Evolutionary conservation across 2,888 invertebrate genomes (phyloP).

Genomic region (Zootermopsis nevadensis): DNA sequence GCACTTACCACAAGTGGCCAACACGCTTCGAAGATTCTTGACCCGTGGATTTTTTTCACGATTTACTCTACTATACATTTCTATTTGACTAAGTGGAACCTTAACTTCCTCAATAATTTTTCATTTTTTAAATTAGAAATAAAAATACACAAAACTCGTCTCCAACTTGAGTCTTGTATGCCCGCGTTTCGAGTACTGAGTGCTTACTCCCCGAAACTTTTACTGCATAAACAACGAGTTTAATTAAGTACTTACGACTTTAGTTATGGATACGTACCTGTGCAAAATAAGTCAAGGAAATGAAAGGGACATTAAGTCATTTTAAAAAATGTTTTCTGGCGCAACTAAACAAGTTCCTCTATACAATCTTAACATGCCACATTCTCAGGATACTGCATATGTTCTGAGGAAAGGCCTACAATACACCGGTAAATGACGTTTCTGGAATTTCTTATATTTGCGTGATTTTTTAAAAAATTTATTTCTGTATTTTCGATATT

Average conservation of each 20-base stretch:
- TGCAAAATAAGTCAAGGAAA: conserved; percentile 1
- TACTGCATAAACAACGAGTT: background rate
- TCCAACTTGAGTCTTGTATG: conserved; percentile 21
- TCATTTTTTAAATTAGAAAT: conserved; percentile 5
- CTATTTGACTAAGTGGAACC: conserved; percentile 14
- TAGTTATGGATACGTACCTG: background rate
- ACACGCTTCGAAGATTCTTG: conserved; percentile 46
- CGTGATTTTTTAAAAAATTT: too few relatives aligned
- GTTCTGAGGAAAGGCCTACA: too few relatives aligned
- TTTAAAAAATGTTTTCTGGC: too few relatives aligned
- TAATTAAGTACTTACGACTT: conserved; percentile 23
- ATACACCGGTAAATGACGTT: too few relatives aligned
- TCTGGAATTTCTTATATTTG: too few relatives aligned
- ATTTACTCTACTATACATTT: conserved; percentile 27
- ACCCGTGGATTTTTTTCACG: conserved; percentile 35
- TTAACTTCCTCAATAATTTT: conserved; percentile 25
- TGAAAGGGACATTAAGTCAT: background rate
- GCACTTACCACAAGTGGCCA: conserved; percentile 45
- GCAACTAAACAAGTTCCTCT: too few relatives aligned
- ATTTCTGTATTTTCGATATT: too few relatives aligned
- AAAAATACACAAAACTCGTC: conserved; percentile 26
- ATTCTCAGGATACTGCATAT: too few relatives aligned
- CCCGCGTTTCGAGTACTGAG: background rate
- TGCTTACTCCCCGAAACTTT: background rate
- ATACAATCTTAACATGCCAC: too few relatives aligned